A percentile compares a stretch with the other conserved stretches of the same genome.
phyloP scores from a whole-genome alignment of 2,113 vertebrate species.

The Tachysurus fulvidraco region DNA sequence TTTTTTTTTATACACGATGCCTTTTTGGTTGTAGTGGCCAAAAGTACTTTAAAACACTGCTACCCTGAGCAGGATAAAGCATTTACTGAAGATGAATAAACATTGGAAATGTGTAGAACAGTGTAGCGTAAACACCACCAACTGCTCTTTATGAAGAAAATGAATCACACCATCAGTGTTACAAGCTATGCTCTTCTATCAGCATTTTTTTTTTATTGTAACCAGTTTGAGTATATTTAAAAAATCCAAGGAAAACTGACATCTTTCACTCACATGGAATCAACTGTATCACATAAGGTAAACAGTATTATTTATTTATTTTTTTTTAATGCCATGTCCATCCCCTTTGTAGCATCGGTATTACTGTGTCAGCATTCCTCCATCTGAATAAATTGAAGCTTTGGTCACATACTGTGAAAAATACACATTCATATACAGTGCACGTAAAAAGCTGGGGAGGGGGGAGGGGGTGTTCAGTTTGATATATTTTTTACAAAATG shows the following conservation, averaged over 20 bases:
- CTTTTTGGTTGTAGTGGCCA: background rate
- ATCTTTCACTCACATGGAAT: conserved; percentile 33
- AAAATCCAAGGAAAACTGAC: background rate
- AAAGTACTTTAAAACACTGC: background rate
- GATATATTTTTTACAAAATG: conserved; percentile 75
- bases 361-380: conserved; percentile 55
- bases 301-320: conserved; percentile 54
- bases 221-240: conserved; percentile 12
- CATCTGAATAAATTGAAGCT: conserved; percentile 60
- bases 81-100: background rate
- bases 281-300: conserved; percentile 47
- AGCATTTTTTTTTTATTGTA: conserved; percentile 24
- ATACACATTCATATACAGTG: conserved; percentile 63
- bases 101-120: background rate
- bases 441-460: conserved; percentile 63
- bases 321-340: conserved; percentile 41
- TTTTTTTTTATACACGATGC: background rate
- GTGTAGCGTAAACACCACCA: background rate
- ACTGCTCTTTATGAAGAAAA: background rate
- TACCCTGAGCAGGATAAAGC: background rate
- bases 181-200: background rate
- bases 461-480: conserved; percentile 55
- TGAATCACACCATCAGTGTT: background rate
- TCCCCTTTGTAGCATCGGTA: conserved; percentile 43
- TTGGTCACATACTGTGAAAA: conserved; percentile 63